Evolutionary conservation across 1,140 invertebrate species (phyloP).

Genomic region (Sinonovacula constricta): DNA sequence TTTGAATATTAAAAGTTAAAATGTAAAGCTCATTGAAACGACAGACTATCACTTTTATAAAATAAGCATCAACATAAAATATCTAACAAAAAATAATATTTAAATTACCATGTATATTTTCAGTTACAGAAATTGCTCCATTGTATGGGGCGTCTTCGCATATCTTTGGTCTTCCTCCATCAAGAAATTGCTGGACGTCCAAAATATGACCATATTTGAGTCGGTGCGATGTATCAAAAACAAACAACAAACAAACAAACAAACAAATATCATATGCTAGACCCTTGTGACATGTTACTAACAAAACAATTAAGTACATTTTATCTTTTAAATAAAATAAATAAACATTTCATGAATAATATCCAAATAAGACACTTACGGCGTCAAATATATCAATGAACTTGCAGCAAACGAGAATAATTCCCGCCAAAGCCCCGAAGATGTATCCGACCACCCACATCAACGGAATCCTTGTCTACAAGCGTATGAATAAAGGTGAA

Average conservation of each 20-base stretch:
- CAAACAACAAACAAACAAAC: too few species aligned
- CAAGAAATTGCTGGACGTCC: too few species aligned
- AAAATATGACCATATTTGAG: too few species aligned
- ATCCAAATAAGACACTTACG: neutral
- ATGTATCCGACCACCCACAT: constrained; percentile 3
- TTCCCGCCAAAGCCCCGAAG: neutral
- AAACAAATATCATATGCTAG: too few species aligned
- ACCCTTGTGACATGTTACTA: too few species aligned
- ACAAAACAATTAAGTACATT: too few species aligned
- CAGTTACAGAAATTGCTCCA: neutral
- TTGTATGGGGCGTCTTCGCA: neutral
- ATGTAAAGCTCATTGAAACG: neutral
- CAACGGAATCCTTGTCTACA: neutral
- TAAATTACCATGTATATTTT: neutral
- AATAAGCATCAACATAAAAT: neutral
- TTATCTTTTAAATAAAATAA: too few species aligned
- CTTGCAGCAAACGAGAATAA: neutral
- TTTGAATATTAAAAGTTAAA: too few species aligned
- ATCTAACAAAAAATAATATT: neutral
- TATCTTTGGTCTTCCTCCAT: too few species aligned
- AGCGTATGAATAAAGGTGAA: too few species aligned
- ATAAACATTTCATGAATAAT: neutral
- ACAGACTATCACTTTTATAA: neutral
- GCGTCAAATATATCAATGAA: constrained; percentile 3
- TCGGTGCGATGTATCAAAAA: too few species aligned